These are phyloP conservation scores for Pyxicephalus adspersus DNA, from an alignment of 2,113 vertebrate species.

Conservation along the genomic window DNA sequence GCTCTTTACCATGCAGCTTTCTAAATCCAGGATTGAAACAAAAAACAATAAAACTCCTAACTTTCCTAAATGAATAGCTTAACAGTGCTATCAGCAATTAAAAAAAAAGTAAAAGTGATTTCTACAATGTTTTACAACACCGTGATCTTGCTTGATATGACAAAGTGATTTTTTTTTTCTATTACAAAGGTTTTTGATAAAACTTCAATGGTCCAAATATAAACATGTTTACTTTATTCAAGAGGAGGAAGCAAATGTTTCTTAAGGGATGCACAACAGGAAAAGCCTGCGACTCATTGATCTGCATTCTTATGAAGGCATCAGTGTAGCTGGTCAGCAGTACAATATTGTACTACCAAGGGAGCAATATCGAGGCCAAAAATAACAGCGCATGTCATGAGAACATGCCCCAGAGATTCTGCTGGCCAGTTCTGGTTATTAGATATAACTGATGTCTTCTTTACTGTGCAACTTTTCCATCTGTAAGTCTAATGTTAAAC, in stretches of 20 bases:
- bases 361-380: constrained; percentile 30
- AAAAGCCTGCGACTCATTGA: constrained; percentile 46
- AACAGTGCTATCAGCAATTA: no score
- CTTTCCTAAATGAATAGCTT: no score
- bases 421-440: background rate
- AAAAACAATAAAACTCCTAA: no score
- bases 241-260: constrained; percentile 37
- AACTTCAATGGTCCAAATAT: constrained; percentile 12
- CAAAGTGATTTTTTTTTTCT: no score
- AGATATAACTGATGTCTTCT: background rate
- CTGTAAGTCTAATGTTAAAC: background rate
- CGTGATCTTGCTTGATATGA: no score
- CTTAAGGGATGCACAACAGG: constrained; percentile 40
- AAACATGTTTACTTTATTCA: constrained; percentile 44
- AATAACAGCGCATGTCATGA: constrained; percentile 44
- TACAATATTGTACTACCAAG: constrained; percentile 43
- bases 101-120: no score
- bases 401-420: constrained; percentile 39
- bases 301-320: constrained; percentile 31
- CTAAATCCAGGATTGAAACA: no score
- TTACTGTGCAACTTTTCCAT: background rate
- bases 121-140: no score
- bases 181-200: background rate
- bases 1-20: no score
- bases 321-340: constrained; percentile 7